Conservation (phyloP, 2,113 vertebrate genomes). For the Larimichthys crocea region DNA sequence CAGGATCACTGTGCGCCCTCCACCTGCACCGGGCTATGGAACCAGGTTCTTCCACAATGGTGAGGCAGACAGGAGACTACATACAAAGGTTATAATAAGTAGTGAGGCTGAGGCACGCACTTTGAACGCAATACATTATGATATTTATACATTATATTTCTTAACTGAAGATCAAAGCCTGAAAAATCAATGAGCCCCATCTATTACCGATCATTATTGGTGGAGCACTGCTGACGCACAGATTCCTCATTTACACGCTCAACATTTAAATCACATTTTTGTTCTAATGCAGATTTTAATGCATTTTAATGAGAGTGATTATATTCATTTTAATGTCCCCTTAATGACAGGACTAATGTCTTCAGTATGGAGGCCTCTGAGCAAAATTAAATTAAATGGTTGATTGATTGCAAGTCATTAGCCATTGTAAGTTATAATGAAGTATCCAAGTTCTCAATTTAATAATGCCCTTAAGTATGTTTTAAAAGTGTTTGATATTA, state of each 20-base stretch:
- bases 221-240: not conserved
- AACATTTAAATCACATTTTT: not conserved
- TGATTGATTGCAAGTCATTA: slow-evolving; percentile 5
- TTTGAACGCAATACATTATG: not conserved
- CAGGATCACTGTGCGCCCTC: slow-evolving; percentile 45
- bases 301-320: slow-evolving; percentile 14
- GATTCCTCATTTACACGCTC: not conserved
- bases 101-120: not conserved
- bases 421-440: not conserved
- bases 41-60: slow-evolving; percentile 84
- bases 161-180: not conserved
- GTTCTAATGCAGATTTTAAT: not conserved
- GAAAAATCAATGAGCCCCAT: not conserved
- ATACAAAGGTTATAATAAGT: not conserved
- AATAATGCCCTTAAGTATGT: not conserved
- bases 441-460: not conserved
- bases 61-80: slow-evolving; percentile 54
- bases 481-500: not conserved
- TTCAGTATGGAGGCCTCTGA: slow-evolving; percentile 14
- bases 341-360: slow-evolving; percentile 14
- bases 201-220: not conserved
- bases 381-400: not conserved
- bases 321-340: not conserved
- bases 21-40: slow-evolving; percentile 72
- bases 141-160: not conserved